A percentile compares a stretch with the other conserved stretches of the same genome.
Evolutionary conservation across 1,140 invertebrate species (phyloP).

Genomic region (Tetraneura akinire): DNA sequence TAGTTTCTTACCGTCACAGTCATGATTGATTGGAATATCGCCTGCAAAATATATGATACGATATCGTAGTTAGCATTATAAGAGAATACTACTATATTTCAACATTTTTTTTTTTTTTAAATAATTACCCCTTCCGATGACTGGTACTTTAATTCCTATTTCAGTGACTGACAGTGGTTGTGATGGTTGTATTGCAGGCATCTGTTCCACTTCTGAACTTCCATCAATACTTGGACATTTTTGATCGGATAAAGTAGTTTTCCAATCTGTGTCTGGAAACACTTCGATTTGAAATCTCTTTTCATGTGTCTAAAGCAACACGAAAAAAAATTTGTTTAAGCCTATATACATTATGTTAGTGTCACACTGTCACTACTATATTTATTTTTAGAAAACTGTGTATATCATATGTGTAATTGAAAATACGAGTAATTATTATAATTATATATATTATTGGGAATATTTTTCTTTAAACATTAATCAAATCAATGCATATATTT

Average conservation of each 20-base stretch:
- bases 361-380: too few species aligned
- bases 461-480: too few species aligned
- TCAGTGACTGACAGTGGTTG: slow-evolving; percentile 19
- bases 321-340: too few species aligned
- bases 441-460: too few species aligned
- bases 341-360: too few species aligned
- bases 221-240: slow-evolving; percentile 7
- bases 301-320: slow-evolving; percentile 26
- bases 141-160: slow-evolving; percentile 15
- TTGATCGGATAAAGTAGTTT: slow-evolving; percentile 11
- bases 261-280: slow-evolving; percentile 25
- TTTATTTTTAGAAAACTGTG: too few species aligned
- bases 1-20: slow-evolving; percentile 62
- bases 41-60: slow-evolving; percentile 59
- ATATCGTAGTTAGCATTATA: neutral
- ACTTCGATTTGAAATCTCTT: slow-evolving; percentile 37
- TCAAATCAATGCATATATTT: too few species aligned
- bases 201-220: slow-evolving; percentile 2
- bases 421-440: too few species aligned
- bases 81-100: neutral
- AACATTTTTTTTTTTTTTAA: neutral
- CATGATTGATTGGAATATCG: slow-evolving; percentile 73
- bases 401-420: too few species aligned
- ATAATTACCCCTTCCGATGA: slow-evolving; percentile 8
- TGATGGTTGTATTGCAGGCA: slow-evolving; percentile 26